Evolutionary conservation across 2,888 invertebrate genomes (phyloP), one percentile per base, ranked within the genome.

Genomic region (Teleogryllus oceanicus): DNA sequence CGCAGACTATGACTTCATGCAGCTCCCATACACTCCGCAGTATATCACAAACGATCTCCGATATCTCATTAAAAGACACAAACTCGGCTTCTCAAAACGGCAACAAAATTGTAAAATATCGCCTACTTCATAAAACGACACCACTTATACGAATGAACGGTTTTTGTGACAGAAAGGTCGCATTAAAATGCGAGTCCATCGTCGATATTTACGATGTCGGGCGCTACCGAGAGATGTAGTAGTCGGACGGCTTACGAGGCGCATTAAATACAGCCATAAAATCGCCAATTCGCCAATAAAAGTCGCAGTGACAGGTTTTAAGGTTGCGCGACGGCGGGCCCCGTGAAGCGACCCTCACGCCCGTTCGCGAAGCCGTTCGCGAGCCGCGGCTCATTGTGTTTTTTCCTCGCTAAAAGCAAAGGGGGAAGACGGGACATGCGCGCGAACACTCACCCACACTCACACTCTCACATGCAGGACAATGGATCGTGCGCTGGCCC

Each of bases 231-330:
- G 16, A 37, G 62, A 62, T 62, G 11, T 62, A 18, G 16, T 13
- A 62, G n/a, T n/a, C 13, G 3, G 16, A 10, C 62, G 13, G 62
- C 62, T 62, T n/a, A n/a, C 62, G n/a, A 62, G 62, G 62, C 62
- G n/a, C 62, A n/a, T 62, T 62, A 62, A 62, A 62, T 62, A 62
- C 62, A n/a, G 62, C 62, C 62, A 62, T 62, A 62, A 62, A 62
- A 62, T 62, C 62, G n/a, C 16, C 62, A 62, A 62, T 18, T 62
- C n/a, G 13, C 62, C 62, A 62, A 62, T 62, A 62, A 62, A 62
- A 62, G 62, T 62, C 62, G 62, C 62, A 62, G 62, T 62, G 62
- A 62, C 62, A 62, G 62, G 62, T 62, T 62, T 62, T 62, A 62
- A 62, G 62, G 62, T 18, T 62, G 62, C 62, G 4, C 11, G 16